A percentile compares a stretch with the other conserved stretches of the same genome.
phyloP scores from a whole-genome alignment of 2,113 vertebrate genomes.

The Riparia riparia region DNA sequence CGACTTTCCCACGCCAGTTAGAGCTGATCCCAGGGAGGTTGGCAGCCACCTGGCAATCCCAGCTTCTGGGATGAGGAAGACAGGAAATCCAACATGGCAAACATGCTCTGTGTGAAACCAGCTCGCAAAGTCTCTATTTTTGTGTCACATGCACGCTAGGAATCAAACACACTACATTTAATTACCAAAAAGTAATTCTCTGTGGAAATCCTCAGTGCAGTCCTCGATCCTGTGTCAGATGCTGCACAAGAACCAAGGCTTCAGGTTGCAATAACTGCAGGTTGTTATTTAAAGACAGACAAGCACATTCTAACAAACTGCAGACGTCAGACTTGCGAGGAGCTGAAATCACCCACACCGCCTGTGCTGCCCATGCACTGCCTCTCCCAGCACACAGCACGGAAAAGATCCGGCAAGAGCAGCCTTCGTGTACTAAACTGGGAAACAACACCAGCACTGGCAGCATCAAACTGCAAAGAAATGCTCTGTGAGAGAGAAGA shows the following conservation, averaged over 20 bases:
- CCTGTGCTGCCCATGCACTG: neutral
- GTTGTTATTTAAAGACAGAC: neutral
- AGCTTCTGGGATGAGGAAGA: neutral
- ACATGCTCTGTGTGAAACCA: neutral
- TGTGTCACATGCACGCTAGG: accelerated
- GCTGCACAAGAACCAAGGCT: neutral
- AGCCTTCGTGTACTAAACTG: neutral
- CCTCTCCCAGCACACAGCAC: neutral
- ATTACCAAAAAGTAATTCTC: neutral
- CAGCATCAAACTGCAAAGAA: neutral
- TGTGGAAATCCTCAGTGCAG: neutral
- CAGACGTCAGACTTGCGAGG: neutral
- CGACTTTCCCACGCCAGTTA: neutral
- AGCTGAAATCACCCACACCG: neutral
- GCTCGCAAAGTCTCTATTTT: neutral
- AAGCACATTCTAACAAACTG: neutral
- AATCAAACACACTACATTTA: neutral
- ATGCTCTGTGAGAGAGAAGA: neutral
- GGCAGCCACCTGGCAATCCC: neutral
- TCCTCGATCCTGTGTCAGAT: neutral
- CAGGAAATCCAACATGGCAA: neutral
- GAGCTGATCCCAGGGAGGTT: neutral
- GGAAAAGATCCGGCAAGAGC: neutral
- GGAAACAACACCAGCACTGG: conserved; percentile 14
- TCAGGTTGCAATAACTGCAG: neutral